Conservation (phyloP, 2,888 invertebrate genomes). For the Morpho deidamia region DNA sequence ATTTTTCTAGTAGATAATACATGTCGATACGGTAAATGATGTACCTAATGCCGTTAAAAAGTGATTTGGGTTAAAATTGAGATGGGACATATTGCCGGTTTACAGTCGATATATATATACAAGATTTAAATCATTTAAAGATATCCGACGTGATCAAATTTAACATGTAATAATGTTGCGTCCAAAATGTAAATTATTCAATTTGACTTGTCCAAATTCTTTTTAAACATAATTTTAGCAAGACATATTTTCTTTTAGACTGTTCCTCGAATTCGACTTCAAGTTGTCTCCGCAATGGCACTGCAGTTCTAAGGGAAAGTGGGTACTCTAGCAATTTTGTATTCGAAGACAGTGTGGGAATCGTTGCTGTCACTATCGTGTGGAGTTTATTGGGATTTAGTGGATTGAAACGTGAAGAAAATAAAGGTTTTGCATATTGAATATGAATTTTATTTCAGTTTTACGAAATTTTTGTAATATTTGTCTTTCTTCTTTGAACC, state of each 20-base stretch:
- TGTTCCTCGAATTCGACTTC: constrained; percentile 50
- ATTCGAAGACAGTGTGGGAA: constrained; percentile 49
- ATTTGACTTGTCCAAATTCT: too few species aligned
- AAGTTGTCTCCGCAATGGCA: constrained; percentile 49
- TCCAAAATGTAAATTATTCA: background rate
- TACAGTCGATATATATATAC: too few species aligned
- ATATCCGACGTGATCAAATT: too few species aligned
- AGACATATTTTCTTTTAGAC: constrained; percentile 44
- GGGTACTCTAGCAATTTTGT: constrained; percentile 54
- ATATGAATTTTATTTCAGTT: constrained; percentile 10
- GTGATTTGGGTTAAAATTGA: too few species aligned
- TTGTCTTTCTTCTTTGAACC: background rate
- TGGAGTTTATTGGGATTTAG: constrained; percentile 57
- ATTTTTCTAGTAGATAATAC: too few species aligned
- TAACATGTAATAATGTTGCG: background rate
- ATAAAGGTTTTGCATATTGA: constrained; percentile 62
- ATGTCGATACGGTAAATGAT: too few species aligned
- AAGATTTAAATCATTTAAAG: too few species aligned
- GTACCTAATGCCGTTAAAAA: too few species aligned
- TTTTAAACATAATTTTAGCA: too few species aligned
- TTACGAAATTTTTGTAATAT: background rate
- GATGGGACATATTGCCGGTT: too few species aligned
- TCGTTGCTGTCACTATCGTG: constrained; percentile 40
- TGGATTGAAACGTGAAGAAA: constrained; percentile 60
- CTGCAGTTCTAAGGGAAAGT: constrained; percentile 48